Evolutionary conservation across 2,113 vertebrate species (phyloP).

Genomic region (Phalacrocorax brasilianus): DNA sequence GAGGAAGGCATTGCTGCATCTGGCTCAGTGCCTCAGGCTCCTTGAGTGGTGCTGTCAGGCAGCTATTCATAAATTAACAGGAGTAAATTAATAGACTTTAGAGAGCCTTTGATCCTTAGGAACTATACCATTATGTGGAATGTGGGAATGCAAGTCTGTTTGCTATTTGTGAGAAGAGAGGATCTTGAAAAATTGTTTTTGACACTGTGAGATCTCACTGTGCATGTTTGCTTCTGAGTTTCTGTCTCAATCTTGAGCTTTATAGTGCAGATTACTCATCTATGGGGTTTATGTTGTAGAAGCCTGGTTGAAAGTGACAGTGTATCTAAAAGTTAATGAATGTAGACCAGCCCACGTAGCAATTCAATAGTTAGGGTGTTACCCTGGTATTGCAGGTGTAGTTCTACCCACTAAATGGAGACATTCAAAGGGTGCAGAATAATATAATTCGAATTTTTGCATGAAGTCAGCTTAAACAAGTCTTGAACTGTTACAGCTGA

Average conservation of each 20-base stretch:
- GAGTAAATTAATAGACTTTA: neutral
- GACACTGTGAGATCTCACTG: neutral
- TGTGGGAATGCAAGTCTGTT: neutral
- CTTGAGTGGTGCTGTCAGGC: neutral
- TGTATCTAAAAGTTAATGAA: neutral
- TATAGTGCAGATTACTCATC: neutral
- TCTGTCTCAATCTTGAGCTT: neutral
- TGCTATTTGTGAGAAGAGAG: neutral
- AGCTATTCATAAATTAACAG: constrained; percentile 1
- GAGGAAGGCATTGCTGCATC: neutral
- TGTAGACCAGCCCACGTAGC: neutral
- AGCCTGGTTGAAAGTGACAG: neutral
- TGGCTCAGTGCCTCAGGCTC: neutral
- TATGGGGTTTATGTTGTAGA: neutral
- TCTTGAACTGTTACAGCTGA: neutral
- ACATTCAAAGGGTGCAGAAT: neutral
- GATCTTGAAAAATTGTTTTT: neutral
- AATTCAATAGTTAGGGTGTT: neutral
- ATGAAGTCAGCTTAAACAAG: constrained; percentile 5
- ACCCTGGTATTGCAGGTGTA: neutral
- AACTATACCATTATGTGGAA: neutral
- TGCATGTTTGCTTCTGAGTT: neutral
- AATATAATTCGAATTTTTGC: neutral
- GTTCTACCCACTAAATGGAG: constrained; percentile 1
- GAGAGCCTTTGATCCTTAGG: neutral